Evolutionary conservation across 2,113 vertebrate species (phyloP), one percentile per base, ranked within the genome.

Genomic region (Anolis sagrei): DNA sequence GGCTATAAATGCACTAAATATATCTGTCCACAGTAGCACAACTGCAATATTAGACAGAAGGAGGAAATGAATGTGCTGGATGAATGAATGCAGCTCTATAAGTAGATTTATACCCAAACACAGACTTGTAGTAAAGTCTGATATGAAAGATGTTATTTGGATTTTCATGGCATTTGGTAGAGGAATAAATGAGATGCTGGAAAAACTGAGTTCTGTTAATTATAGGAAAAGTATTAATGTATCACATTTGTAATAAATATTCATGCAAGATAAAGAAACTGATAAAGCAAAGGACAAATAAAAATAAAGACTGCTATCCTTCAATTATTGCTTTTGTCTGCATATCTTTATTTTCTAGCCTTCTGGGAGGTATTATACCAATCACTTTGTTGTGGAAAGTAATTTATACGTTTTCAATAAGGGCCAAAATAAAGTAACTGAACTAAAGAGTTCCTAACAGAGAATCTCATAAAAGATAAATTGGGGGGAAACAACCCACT

Each of bases 351-450:
- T 62, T 25, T 66, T 92, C 54, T 64, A 70, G 68, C 58, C 87
- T 94, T 94, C 91, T 94, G 92, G 93, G 92, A 93, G 91, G 92
- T 91, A 92, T 92, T 92, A 90, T 79, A 83, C 54, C 81, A 49
- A n/a, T 82, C 68, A 0, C 0, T 90, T 70, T 76, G 36, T 39
- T 44, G 78, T 72, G 90, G 88, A 90, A 89, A 88, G 86, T 87
- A 88, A 93, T 93, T 93, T 94, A 92, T 13, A 87, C 92, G 82
- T 32, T 23, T 54, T 34, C 9, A 80, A 72, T 83, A 90, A 90
- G 79, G 80, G 91, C 86, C 92, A 94, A 91, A 92, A 89, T 87
- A 83, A 88, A 94, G 91, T 81, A 68, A 91, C 90, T 89, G 86
- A 93, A 84, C 76, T 48, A 87, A 86, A 86, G 78, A 78, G 74